phyloP scores from a whole-genome alignment of 2,797 vertebrate genomes.

The Miichthys miiuy region DNA sequence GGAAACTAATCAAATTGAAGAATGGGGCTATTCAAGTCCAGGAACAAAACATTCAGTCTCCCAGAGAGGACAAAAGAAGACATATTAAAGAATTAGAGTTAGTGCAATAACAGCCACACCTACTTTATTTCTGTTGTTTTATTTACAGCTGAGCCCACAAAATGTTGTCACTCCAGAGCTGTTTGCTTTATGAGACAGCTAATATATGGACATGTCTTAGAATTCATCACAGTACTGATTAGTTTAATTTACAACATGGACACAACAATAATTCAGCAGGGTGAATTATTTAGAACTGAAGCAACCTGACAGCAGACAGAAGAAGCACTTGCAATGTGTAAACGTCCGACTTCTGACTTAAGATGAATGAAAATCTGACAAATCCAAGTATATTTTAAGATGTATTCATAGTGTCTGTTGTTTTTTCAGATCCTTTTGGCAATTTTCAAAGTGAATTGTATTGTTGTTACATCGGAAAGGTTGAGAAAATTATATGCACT shows the following conservation, averaged over 20 bases:
- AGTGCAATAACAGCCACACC: conserved; percentile 20
- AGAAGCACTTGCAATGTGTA: background rate
- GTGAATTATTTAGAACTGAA: conserved; percentile 16
- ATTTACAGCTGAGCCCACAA: conserved; percentile 21
- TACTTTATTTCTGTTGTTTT: background rate
- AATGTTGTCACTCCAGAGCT: background rate
- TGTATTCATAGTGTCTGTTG: background rate
- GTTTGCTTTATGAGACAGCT: background rate
- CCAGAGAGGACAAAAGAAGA: conserved; percentile 51
- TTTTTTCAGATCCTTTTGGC: background rate
- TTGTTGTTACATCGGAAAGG: background rate
- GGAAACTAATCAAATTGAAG: conserved; percentile 73
- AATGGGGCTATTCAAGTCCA: conserved; percentile 52
- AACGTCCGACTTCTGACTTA: too few relatives aligned
- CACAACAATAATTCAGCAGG: background rate
- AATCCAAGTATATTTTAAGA: background rate
- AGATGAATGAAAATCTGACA: background rate
- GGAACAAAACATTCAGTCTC: conserved; percentile 54
- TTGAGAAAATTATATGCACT: background rate
- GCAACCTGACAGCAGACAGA: background rate
- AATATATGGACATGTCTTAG: background rate
- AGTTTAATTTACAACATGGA: background rate
- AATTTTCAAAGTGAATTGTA: background rate
- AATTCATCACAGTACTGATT: background rate
- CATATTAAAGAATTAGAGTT: conserved; percentile 45